Conservation (phyloP, 2,888 invertebrate genomes). For the Drosophila algonquin region DNA sequence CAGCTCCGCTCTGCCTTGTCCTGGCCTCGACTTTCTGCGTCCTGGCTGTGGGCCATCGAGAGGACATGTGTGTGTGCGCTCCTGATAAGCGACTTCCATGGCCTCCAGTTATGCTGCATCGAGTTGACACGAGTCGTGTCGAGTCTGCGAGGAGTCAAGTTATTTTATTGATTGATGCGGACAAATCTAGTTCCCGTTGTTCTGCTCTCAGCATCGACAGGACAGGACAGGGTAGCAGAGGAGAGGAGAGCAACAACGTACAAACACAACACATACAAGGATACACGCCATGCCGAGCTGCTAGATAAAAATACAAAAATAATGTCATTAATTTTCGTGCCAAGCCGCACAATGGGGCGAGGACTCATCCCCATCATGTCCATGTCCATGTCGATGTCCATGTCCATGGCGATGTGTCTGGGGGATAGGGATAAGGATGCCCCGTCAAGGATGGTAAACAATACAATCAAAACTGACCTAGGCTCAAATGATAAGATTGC, state of each 20-base stretch:
- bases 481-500: slow-evolving; percentile 19
- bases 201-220: neutral
- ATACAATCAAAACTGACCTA: too few relatives aligned
- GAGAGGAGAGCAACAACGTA: too few relatives aligned
- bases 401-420: too few relatives aligned
- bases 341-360: slow-evolving; percentile 7
- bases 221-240: too few relatives aligned
- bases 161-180: slow-evolving; percentile 57
- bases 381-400: too few relatives aligned
- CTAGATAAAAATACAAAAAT: too few relatives aligned
- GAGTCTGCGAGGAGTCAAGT: slow-evolving; percentile 12
- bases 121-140: slow-evolving; percentile 22
- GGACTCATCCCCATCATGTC: too few relatives aligned
- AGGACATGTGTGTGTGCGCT: slow-evolving; percentile 3
- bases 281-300: too few relatives aligned
- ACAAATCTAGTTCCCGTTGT: slow-evolving; percentile 26
- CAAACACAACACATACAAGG: neutral
- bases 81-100: slow-evolving; percentile 15
- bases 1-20: slow-evolving; percentile 19
- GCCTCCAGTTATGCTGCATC: slow-evolving; percentile 9
- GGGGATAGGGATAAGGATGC: too few relatives aligned
- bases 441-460: neutral
- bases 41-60: too few relatives aligned
- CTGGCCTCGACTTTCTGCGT: slow-evolving; percentile 3
- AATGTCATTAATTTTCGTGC: slow-evolving; percentile 36